Base-by-base conservation (phyloP, 2,113 vertebrate genomes). In the Petrocephalus zakoni region DNA sequence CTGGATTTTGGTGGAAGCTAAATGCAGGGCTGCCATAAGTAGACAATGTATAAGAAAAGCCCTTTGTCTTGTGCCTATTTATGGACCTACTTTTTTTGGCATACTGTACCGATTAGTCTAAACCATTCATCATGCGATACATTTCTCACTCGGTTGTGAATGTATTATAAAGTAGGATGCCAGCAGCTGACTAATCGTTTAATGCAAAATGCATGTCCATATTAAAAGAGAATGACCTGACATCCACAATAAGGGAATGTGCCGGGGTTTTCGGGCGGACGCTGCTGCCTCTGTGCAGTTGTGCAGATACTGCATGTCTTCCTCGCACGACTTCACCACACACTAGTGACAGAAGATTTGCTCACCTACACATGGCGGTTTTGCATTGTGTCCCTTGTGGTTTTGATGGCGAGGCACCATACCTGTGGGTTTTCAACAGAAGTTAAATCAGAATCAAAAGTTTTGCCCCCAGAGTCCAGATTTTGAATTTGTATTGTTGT, bases 401-500 rank as follows among this genome's bases (percentile, higher is more conserved):
- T 47, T 47, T 34, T 19, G 46, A n/a, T 25, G 17, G 46, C 17
- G 11, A n/a, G 22, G n/a, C 58, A 55, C 53, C 53, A 55, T 55
- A 19, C 17, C 53, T 55, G 53, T 55, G 9, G 53, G 53, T 55
- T 8, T 49, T 49, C 47, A 8, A 49, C 47, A 49, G 2, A n/a
- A 61, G 61, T 68, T 68, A 29, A 68, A 29, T 29, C 61, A 68
- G n/a, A 68, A 68, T 68, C 1, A 68, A 29, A 68, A 29, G 61
- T 42, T 42, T 19, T 37, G 34, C 34, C 6, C 34, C 34, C 11
- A 8, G 15, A 83, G 81, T 83, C 37, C 21, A 22, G 46, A 49
- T 83, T 83, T 49, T 49, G 81, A 83, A 89, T 78, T 29, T 78
- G 49, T 86, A 84, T 86, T 68, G 83, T 89, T 89, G 55, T 89